Conservation (phyloP, 2,113 vertebrate genomes). For the Candoia aspera region DNA sequence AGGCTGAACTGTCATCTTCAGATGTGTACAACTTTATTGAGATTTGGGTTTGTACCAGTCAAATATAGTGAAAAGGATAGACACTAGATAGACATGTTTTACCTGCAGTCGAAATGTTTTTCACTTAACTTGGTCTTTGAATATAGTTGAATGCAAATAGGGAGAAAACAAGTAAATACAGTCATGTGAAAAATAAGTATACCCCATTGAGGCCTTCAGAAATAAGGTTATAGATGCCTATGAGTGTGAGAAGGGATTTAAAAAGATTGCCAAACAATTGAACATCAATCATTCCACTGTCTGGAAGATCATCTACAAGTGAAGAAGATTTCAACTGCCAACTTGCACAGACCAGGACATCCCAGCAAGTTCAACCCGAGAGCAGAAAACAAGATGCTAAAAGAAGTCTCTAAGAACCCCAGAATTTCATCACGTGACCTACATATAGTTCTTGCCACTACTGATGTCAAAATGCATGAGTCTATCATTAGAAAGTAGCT, state of each 20-base stretch:
- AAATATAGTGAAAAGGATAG: background rate
- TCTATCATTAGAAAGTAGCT: background rate
- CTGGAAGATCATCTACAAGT: too few relatives aligned
- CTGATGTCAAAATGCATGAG: background rate
- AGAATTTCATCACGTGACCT: background rate
- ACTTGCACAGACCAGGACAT: background rate
- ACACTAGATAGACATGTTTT: conserved; percentile 26
- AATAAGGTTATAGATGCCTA: background rate
- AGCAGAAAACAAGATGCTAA: background rate
- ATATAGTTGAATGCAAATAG: background rate
- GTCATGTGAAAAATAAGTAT: background rate
- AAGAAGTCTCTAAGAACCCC: background rate
- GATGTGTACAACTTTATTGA: background rate
- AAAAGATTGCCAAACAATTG: too few relatives aligned
- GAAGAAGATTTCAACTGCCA: too few relatives aligned
- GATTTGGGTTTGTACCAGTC: background rate
- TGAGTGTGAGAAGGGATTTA: too few relatives aligned
- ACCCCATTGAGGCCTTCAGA: background rate
- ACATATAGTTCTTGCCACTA: background rate
- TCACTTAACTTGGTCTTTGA: background rate
- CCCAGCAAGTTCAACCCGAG: background rate
- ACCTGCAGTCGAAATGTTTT: conserved; percentile 43
- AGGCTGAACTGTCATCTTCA: background rate
- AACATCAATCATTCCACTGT: too few relatives aligned
- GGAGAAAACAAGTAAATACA: background rate